phyloP scores from a whole-genome alignment of 2,113 vertebrate genomes.

The human (Homo sapiens) region GRCh38 chr1:194652501-194653000 shows the following conservation, averaged over 20 bases:
- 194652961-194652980: not conserved
- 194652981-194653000: not conserved
- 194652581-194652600: not conserved
- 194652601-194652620: not conserved
- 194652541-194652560: not conserved
- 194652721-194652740: not conserved
- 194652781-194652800: rapidly evolving
- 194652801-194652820: not conserved
- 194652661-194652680: not conserved
- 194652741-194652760: too few relatives aligned
- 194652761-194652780: rapidly evolving
- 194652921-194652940: not conserved
- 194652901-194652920: not conserved
- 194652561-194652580: not conserved
- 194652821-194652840: too few relatives aligned
- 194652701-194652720: not conserved
- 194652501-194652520: not conserved
- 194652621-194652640: not conserved
- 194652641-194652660: not conserved
- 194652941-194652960: not conserved
- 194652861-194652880: not conserved
- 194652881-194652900: not conserved
- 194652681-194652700: not conserved
- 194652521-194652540: not conserved
- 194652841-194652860: not conserved